phyloP scores from a whole-genome alignment of 1,140 invertebrate genomes.

The Aphis gossypii region DNA sequence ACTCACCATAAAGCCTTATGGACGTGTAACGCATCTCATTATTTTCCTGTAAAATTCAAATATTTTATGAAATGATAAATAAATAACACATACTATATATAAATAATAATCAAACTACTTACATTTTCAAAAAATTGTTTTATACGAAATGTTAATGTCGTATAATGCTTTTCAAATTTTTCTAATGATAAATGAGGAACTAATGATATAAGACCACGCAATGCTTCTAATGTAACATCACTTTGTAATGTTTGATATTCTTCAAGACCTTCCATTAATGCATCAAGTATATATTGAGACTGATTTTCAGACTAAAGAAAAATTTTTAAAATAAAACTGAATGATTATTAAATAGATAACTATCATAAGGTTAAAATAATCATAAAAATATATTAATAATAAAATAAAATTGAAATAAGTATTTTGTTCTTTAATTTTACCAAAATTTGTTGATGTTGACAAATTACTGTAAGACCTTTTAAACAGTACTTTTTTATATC shows the following conservation, averaged over 20 bases:
- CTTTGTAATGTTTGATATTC: conserved; percentile 42
- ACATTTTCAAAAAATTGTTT: conserved; percentile 57
- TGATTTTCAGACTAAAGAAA: background rate
- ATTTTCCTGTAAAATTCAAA: conserved; percentile 25
- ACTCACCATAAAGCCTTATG: conserved; percentile 45
- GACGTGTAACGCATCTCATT: conserved; percentile 43
- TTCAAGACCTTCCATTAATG: conserved; percentile 48
- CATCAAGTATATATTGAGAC: conserved; percentile 46
- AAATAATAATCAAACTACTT: background rate
- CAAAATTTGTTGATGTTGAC: conserved; percentile 35
- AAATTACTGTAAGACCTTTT: conserved; percentile 55
- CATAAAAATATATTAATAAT: background rate
- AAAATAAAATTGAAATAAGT: background rate
- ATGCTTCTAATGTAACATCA: conserved; percentile 49
- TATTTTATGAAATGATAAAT: background rate
- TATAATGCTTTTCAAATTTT: conserved; percentile 49
- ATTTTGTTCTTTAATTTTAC: background rate
- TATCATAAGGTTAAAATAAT: background rate
- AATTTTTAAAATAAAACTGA: background rate
- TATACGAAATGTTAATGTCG: conserved; percentile 7
- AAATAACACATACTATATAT: background rate
- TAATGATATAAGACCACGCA: conserved; percentile 51
- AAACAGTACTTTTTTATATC: conserved; percentile 45
- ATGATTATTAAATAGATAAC: background rate
- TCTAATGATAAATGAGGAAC: conserved; percentile 41